Base-by-base conservation (phyloP, 2,888 invertebrate genomes). In the Tipula lateralis region DNA sequence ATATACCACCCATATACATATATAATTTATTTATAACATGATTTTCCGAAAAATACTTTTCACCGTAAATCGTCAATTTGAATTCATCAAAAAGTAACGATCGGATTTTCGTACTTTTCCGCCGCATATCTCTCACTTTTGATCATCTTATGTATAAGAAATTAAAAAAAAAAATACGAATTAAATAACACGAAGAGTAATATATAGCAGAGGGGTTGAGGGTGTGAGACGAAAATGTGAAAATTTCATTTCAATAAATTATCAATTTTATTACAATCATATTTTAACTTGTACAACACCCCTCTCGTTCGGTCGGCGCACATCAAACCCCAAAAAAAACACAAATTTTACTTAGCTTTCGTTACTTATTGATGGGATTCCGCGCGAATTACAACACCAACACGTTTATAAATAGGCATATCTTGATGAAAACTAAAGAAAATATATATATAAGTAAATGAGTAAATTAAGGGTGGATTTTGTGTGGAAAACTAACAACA, bases 351-450 rank as follows among this genome's bases (percentile, higher is more conserved):
- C 44, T 50, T 6, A 32, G 6, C 0, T 44, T 66, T 66, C 66
- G 24, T 66, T 66, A 66, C 66, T 66, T 66, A 66, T 66, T 66
- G 66, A 66, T 66, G 24, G 66, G 24, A 66, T 66, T 24, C 66
- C 66, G 66, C 66, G 66, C 66, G 66, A 66, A 66, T 66, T 66
- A 19, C 66, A 66, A 66, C 66, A 66, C 66, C 66, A 66, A 24
- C 24, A n/a, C n/a, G 24, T 12, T 50, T 50, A 13, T 39, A 19
- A 6, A 19, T 50, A 9, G 19, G 1, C 12, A 19, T 66, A 66
- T 66, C 66, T 66, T 66, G 66, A 66, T 66, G 66, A 66, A 66
- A 66, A 66, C 19, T 66, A 66, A 66, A 24, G 24, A 66, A 66
- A 66, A 66, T 66, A n/a, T n/a, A 19, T 24, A 66, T 24, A 66